Evolutionary conservation across 2,797 vertebrate genomes (phyloP).

Genomic region (Melanotaenia maccullochi): DNA sequence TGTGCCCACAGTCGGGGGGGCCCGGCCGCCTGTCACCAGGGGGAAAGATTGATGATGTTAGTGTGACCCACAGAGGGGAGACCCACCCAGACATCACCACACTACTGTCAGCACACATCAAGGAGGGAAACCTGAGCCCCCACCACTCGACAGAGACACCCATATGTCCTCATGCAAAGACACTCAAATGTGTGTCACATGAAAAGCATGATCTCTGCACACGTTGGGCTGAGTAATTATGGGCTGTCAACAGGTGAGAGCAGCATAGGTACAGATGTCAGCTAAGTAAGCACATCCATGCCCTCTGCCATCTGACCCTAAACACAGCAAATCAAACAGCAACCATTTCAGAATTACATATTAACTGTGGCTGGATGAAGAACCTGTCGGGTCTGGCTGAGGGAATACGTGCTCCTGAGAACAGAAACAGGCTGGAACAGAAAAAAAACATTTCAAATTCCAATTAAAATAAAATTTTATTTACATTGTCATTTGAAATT

Average conservation of each 20-base stretch:
- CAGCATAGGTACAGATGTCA: conserved; percentile 53
- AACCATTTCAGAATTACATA: conserved; percentile 30
- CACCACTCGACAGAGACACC: conserved; percentile 31
- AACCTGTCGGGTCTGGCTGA: neutral
- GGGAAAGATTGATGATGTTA: conserved; percentile 89
- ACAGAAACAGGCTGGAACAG: neutral
- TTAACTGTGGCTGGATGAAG: conserved; percentile 28
- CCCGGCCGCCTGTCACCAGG: conserved; percentile 78
- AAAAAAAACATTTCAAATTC: neutral
- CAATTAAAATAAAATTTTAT: too few relatives aligned
- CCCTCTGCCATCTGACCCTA: conserved; percentile 25
- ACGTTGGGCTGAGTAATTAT: conserved; percentile 61
- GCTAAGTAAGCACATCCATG: conserved; percentile 40
- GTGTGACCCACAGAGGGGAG: conserved; percentile 85
- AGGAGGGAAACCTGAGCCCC: conserved; percentile 47
- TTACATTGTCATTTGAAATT: too few relatives aligned
- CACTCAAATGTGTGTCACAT: conserved; percentile 20
- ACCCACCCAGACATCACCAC: conserved; percentile 80
- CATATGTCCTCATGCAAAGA: conserved; percentile 30
- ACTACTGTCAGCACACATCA: conserved; percentile 80
- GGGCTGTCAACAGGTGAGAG: conserved; percentile 65
- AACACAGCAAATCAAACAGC: conserved; percentile 43
- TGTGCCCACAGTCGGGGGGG: conserved; percentile 81
- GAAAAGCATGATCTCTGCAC: conserved; percentile 61
- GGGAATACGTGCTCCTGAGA: neutral